A percentile compares a stretch with the other conserved stretches of the same genome.
These are phyloP conservation scores for Onychorhynchus coronatus DNA, from an alignment of 2,113 vertebrate species.

Conservation along the genomic window DNA sequence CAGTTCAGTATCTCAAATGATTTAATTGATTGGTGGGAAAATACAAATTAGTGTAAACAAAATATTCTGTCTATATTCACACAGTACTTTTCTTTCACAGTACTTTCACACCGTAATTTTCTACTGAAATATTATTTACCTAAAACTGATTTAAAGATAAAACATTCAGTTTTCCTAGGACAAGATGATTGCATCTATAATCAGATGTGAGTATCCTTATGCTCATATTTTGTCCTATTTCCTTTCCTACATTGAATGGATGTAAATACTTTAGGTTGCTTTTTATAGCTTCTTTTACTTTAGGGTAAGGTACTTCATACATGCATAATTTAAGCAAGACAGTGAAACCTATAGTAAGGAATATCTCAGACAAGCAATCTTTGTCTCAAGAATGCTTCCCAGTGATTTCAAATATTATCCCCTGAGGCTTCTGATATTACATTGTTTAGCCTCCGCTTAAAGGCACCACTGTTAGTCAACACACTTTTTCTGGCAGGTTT, in stretches of 20 bases:
- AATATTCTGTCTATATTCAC: background rate
- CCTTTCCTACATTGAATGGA: background rate
- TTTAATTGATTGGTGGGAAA: background rate
- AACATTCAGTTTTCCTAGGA: background rate
- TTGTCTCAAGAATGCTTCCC: background rate
- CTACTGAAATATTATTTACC: background rate
- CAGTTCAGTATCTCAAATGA: background rate
- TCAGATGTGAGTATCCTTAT: background rate
- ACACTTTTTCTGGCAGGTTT: background rate
- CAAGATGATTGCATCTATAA: background rate
- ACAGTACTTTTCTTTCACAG: background rate
- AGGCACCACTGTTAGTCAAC: background rate
- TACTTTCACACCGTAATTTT: background rate
- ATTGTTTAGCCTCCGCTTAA: background rate
- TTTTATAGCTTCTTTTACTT: slow-evolving; percentile 35
- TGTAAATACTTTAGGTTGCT: background rate
- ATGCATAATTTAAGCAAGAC: slow-evolving; percentile 46
- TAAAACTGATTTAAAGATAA: background rate
- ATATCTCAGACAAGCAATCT: background rate
- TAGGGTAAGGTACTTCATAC: background rate
- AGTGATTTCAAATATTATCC: background rate
- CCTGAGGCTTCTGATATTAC: background rate
- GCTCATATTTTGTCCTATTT: background rate
- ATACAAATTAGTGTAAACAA: slow-evolving; percentile 9
- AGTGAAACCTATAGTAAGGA: background rate